These are phyloP conservation scores for Matsumurasca onukii DNA, from an alignment of 1,140 invertebrate species.

Conservation along the genomic window DNA sequence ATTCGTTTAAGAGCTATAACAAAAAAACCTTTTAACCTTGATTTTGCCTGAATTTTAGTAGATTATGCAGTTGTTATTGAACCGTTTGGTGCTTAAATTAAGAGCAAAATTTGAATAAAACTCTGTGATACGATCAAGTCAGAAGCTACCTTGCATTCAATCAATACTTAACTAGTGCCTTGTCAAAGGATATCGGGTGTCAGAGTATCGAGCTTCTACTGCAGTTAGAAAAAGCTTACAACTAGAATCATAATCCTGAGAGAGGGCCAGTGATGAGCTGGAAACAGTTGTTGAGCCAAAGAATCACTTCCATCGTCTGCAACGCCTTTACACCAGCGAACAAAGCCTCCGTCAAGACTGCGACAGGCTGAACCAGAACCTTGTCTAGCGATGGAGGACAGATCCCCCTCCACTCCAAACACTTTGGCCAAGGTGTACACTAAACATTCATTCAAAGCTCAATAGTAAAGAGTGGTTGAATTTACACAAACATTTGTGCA, in stretches of 20 bases:
- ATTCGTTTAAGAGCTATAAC: no score
- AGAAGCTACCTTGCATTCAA: no score
- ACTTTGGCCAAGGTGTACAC: conserved; percentile 68
- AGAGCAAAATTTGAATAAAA: no score
- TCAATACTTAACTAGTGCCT: no score
- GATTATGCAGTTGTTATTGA: no score
- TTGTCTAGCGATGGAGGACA: conserved; percentile 79
- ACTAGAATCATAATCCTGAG: conserved; percentile 89
- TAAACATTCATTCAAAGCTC: neutral
- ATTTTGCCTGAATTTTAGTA: no score
- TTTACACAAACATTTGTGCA: no score
- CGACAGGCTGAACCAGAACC: conserved; percentile 97
- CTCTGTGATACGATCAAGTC: no score
- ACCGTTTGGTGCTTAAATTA: no score
- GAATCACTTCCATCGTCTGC: conserved; percentile 77
- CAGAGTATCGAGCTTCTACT: no score
- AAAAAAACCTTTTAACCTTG: no score
- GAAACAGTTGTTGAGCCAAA: conserved; percentile 71
- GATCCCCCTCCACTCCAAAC: conserved; percentile 75
- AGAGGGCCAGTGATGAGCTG: conserved; percentile 84
- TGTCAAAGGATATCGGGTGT: no score
- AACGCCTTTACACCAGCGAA: conserved; percentile 77
- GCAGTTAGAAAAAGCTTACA: conserved; percentile 53
- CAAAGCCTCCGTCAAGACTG: conserved; percentile 91
- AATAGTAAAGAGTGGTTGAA: neutral